Percentiles rank a stretch among this genome's conserved stretches.
Conservation (phyloP, 30 jellyfish, hydroid and myxozoan species). For the Pseudorhiza aurosa region DNA sequence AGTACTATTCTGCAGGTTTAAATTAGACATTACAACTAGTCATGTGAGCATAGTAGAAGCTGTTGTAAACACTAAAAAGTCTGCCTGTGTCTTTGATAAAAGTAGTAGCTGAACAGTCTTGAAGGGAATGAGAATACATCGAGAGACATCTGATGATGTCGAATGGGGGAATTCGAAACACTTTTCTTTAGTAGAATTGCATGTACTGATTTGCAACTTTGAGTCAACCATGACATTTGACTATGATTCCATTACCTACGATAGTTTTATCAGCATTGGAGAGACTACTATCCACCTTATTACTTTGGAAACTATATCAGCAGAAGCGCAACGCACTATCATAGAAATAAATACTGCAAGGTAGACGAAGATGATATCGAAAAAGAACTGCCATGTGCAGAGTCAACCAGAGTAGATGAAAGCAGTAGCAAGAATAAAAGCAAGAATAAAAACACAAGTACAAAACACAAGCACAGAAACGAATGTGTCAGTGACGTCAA, state of each 20-base stretch:
- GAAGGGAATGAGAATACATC: no score
- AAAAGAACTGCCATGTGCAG: constrained; percentile 22
- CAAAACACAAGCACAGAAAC: background rate
- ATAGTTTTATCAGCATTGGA: constrained; percentile 45
- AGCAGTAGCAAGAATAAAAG: background rate
- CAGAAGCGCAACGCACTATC: background rate
- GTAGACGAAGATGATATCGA: background rate
- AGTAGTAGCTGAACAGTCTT: no score
- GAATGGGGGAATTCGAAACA: no score
- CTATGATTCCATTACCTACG: background rate
- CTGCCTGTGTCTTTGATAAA: no score
- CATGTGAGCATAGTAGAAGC: no score
- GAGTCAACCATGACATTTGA: no score
- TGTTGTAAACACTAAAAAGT: no score
- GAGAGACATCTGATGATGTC: no score
- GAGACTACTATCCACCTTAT: constrained; percentile 59
- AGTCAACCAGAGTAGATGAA: constrained; percentile 13
- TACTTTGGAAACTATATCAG: constrained; percentile 5
- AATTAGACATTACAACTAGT: no score
- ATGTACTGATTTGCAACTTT: no score
- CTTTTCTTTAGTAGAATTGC: no score
- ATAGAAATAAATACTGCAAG: constrained; percentile 4
- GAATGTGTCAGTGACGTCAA: background rate
- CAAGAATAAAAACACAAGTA: background rate
- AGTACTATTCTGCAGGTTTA: no score